Percentiles rank a stretch among this genome's conserved stretches.
phyloP scores from a whole-genome alignment of 1,140 invertebrate species.

The Drosophila virilis region DNA sequence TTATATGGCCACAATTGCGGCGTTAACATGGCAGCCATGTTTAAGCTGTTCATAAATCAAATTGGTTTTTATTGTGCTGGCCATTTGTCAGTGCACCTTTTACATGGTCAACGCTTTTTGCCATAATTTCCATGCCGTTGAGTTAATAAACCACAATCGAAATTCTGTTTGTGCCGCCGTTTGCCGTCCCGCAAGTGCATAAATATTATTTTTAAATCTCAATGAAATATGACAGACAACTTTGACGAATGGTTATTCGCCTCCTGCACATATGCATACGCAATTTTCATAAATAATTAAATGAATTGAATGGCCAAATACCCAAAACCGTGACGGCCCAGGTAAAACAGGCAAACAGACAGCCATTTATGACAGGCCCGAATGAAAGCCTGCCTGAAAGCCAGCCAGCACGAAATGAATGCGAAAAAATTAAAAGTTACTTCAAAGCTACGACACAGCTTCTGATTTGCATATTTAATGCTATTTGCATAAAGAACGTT shows the following conservation, averaged over 20 bases:
- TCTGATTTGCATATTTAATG: conserved; percentile 76
- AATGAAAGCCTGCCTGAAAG: conserved; percentile 7
- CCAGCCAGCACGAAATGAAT: conserved; percentile 14
- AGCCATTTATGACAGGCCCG: conserved; percentile 26
- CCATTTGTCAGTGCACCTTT: conserved; percentile 68
- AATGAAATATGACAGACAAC: conserved; percentile 68
- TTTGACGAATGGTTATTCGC: conserved; percentile 54
- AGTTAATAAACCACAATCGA: conserved; percentile 70
- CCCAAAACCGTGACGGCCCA: neutral
- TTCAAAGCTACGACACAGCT: conserved; percentile 51
- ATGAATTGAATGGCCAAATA: conserved; percentile 57
- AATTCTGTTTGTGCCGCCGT: conserved; percentile 33
- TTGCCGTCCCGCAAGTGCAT: conserved; percentile 44
- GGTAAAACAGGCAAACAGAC: conserved; percentile 27
- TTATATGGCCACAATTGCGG: conserved; percentile 60
- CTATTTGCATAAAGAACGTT: conserved; percentile 55
- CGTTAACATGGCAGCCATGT: conserved; percentile 59
- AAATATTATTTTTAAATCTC: conserved; percentile 77
- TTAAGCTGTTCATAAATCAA: conserved; percentile 71
- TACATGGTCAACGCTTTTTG: conserved; percentile 59
- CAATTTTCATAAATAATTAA: conserved; percentile 67
- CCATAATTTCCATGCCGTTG: conserved; percentile 53
- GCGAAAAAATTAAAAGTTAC: conserved; percentile 60
- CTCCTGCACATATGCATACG: conserved; percentile 13
- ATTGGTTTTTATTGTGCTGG: conserved; percentile 66